Conservation (phyloP, 2,797 vertebrate species). For the Danio choprae region DNA sequence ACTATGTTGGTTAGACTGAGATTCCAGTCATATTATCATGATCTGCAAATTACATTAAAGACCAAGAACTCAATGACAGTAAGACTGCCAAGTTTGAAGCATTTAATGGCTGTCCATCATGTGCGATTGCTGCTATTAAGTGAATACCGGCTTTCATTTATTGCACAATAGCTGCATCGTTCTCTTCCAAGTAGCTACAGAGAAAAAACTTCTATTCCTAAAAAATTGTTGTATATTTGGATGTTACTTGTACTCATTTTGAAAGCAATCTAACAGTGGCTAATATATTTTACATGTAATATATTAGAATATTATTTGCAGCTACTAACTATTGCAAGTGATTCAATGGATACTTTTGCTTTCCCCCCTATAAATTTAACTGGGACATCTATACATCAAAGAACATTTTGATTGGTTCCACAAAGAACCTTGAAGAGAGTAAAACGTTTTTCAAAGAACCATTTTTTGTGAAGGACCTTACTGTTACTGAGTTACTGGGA, state of each 20-base stretch:
- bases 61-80: not conserved
- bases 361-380: too few relatives aligned
- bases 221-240: not conserved
- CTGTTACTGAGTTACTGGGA: too few relatives aligned
- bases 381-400: too few relatives aligned
- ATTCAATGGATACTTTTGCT: not conserved
- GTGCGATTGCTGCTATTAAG: slow-evolving; percentile 27
- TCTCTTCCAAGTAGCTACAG: slow-evolving; percentile 23
- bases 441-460: too few relatives aligned
- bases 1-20: slow-evolving; percentile 6
- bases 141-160: slow-evolving; percentile 39
- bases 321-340: not conserved
- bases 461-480: too few relatives aligned
- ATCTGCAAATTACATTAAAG: not conserved
- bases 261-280: not conserved
- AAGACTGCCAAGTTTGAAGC: not conserved
- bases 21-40: slow-evolving; percentile 1
- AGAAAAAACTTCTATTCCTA: not conserved
- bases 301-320: not conserved
- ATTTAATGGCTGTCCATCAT: slow-evolving; percentile 9
- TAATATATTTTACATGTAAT: not conserved
- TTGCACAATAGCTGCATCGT: slow-evolving; percentile 55
- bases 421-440: too few relatives aligned
- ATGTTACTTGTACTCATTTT: not conserved
- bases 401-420: too few relatives aligned